Evolutionary conservation across 92 coral and sea anemone genomes (phyloP).

Genomic region (Palythoa grandis): DNA sequence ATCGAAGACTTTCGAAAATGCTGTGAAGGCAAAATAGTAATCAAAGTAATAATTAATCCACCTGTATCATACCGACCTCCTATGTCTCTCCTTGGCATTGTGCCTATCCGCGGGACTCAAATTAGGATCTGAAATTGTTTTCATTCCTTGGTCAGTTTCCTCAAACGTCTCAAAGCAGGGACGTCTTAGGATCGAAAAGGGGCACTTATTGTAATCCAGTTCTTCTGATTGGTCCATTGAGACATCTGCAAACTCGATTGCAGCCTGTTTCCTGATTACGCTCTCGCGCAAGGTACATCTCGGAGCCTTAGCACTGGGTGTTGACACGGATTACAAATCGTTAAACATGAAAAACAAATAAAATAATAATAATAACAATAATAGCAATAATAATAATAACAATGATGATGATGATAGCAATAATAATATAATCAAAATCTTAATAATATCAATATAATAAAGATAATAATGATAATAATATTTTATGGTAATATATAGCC

Average conservation of each 20-base stretch:
- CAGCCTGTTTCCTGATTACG: slow-evolving; percentile 42
- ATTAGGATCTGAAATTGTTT: slow-evolving; percentile 68
- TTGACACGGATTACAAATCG: background rate
- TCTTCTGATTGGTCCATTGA: slow-evolving; percentile 32
- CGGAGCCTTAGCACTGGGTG: slow-evolving; percentile 14
- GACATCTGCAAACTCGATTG: slow-evolving; percentile 34
- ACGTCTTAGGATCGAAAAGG: slow-evolving; percentile 37
- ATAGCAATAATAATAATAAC: no score
- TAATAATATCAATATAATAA: background rate
- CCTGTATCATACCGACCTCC: slow-evolving; percentile 57
- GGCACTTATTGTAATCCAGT: slow-evolving; percentile 12
- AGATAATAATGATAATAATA: background rate
- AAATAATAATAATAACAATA: background rate
- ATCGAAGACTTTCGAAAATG: no score
- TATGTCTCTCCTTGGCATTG: slow-evolving; percentile 88
- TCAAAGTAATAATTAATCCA: background rate
- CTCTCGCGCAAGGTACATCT: slow-evolving; percentile 39
- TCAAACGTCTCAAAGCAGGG: slow-evolving; percentile 78
- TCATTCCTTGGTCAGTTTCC: slow-evolving; percentile 68
- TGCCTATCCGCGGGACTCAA: slow-evolving; percentile 81
- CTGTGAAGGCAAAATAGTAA: no score
- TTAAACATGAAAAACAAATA: no score
- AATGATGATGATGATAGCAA: no score
- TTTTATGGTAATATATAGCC: background rate
- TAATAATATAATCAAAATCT: background rate